phyloP scores from a whole-genome alignment of 1,140 invertebrate species.

The Calosoma granatense region DNA sequence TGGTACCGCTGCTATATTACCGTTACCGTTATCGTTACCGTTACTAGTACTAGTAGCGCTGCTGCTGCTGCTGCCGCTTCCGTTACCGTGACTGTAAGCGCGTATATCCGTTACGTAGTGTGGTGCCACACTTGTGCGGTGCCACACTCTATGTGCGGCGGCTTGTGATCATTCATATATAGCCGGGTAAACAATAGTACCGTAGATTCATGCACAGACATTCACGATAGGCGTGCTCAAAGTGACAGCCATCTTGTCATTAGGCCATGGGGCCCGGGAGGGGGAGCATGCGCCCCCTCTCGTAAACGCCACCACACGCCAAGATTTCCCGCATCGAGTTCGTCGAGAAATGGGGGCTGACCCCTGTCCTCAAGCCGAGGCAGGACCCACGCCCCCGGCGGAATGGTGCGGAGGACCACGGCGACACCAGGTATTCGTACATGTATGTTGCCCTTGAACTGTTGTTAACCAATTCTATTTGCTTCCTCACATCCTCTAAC shows the following conservation, averaged over 20 bases:
- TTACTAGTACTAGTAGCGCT: no score
- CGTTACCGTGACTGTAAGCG: no score
- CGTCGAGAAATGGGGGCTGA: conserved; percentile 90
- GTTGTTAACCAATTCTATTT: conserved; percentile 5
- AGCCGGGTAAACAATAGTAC: no score
- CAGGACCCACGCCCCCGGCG: conserved; percentile 74
- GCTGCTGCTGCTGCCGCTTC: no score
- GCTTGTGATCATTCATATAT: no score
- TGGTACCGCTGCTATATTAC: no score
- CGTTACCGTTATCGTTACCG: no score
- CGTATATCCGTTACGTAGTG: no score
- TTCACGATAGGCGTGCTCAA: neutral
- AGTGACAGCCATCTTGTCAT: conserved; percentile 28
- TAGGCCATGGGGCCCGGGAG: conserved; percentile 32
- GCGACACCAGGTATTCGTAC: conserved; percentile 50
- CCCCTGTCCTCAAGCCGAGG: conserved; percentile 88
- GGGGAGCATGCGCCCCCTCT: conserved; percentile 33
- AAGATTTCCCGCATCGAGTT: conserved; percentile 94
- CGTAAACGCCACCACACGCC: conserved; percentile 36
- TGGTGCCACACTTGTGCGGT: no score
- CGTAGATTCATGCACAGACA: neutral
- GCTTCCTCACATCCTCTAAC: conserved; percentile 6
- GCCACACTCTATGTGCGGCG: no score
- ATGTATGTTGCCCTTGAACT: conserved; percentile 10
- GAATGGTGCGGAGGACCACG: conserved; percentile 53